phyloP scores from a whole-genome alignment of 2,888 invertebrate genomes.

The Luffia ferchaultella region DNA sequence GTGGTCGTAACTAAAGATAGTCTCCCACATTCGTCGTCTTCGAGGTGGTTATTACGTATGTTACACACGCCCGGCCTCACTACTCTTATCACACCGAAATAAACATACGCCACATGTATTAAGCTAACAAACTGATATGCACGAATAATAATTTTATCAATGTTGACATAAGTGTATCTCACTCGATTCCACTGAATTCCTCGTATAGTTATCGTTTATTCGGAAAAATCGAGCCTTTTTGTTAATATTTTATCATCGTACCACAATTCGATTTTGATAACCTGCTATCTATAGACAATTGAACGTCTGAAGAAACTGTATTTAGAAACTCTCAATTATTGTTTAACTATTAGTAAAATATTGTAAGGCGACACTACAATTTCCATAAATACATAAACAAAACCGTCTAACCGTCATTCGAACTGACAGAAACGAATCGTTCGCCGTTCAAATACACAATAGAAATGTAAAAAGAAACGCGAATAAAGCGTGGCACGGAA shows the following conservation, averaged over 20 bases:
- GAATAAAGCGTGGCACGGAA: slow-evolving; percentile 20
- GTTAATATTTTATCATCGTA: neutral
- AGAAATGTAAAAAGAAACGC: slow-evolving; percentile 35
- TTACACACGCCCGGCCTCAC: neutral
- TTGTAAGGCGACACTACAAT: neutral
- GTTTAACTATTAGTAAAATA: no score
- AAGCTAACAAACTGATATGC: neutral
- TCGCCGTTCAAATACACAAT: slow-evolving; percentile 38
- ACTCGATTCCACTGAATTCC: neutral
- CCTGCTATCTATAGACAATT: no score
- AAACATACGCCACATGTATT: neutral
- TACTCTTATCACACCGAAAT: neutral
- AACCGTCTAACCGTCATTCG: neutral
- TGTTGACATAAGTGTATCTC: neutral
- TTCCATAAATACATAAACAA: neutral
- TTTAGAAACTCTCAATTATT: no score
- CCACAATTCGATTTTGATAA: neutral
- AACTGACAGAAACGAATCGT: slow-evolving; percentile 18
- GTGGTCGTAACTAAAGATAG: no score
- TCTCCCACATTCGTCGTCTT: no score
- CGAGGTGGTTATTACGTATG: no score
- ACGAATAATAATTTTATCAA: neutral
- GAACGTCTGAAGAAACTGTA: no score
- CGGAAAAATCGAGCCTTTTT: neutral
- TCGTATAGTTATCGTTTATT: neutral